Evolutionary conservation across 2,797 vertebrate species (phyloP).

Genomic region (Melanotaenia maccullochi): DNA sequence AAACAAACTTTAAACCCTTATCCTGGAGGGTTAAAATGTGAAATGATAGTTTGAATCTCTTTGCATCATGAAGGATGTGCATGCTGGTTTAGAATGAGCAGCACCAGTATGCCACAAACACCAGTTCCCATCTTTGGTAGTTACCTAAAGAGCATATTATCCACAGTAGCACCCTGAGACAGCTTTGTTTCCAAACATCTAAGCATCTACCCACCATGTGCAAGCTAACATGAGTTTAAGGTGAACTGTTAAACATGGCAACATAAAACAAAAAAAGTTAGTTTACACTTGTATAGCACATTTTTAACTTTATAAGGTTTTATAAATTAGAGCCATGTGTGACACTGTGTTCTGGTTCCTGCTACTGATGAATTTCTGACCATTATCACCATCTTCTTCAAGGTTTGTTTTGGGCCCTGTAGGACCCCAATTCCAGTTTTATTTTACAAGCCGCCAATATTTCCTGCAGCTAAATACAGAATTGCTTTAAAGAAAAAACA

Average conservation of each 20-base stretch:
- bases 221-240: neutral
- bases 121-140: neutral
- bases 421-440: neutral
- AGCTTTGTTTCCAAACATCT: neutral
- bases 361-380: neutral
- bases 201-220: neutral
- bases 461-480: neutral
- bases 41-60: neutral
- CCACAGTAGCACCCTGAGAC: neutral
- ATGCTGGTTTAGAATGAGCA: neutral
- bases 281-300: neutral
- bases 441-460: neutral
- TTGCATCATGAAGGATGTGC: neutral
- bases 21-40: neutral
- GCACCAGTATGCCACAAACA: neutral
- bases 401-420: neutral
- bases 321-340: neutral
- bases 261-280: neutral
- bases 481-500: neutral
- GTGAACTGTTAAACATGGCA: neutral
- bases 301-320: neutral
- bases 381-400: neutral
- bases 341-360: neutral
- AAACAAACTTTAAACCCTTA: neutral
- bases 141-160: neutral